A percentile compares a stretch with the other conserved stretches of the same genome.
These are phyloP conservation scores for Cygnus buccinator DNA, from an alignment of 2,113 vertebrate genomes.

Conservation along the genomic window DNA sequence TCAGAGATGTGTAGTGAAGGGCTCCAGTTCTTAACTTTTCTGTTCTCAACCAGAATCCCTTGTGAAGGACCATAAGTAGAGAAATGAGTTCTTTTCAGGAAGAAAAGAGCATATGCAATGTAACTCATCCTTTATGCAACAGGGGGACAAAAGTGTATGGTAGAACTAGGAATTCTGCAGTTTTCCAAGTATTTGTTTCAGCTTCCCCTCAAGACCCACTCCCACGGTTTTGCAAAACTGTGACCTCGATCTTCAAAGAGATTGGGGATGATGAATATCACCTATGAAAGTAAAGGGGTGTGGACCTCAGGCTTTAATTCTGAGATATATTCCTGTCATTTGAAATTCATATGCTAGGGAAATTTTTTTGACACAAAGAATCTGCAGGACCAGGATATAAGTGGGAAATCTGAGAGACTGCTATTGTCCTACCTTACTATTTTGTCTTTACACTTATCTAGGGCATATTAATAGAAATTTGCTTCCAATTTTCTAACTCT, in stretches of 20 bases:
- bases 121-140: not conserved
- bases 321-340: not conserved
- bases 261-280: not conserved
- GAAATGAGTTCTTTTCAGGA: not conserved
- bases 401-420: not conserved
- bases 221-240: not conserved
- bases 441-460: not conserved
- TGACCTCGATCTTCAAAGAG: accelerated
- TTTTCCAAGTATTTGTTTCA: not conserved
- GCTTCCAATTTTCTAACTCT: not conserved
- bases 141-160: not conserved
- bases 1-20: not conserved
- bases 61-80: not conserved
- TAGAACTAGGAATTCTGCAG: not conserved
- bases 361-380: not conserved
- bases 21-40: not conserved
- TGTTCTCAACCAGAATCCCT: not conserved
- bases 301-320: not conserved
- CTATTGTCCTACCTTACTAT: not conserved
- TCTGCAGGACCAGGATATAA: not conserved
- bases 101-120: not conserved
- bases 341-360: not conserved
- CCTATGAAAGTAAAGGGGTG: not conserved
- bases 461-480: not conserved
- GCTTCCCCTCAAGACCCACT: not conserved